Conservation (phyloP, 2,113 vertebrate species). For the Eleginops maclovinus region DNA sequence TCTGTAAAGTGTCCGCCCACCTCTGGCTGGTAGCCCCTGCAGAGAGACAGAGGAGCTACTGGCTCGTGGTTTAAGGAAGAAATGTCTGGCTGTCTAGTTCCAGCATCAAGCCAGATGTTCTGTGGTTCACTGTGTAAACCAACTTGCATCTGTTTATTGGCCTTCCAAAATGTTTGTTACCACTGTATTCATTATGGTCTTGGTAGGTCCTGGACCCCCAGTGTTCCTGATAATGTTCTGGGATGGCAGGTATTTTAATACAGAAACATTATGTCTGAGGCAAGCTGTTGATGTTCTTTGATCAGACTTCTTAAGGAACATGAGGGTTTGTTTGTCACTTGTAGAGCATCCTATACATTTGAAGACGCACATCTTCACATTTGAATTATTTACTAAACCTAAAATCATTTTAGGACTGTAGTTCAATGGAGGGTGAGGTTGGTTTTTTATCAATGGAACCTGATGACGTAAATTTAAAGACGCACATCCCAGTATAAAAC, state of each 20-base stretch:
- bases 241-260: conserved; percentile 33
- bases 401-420: not conserved
- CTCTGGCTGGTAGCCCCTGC: conserved; percentile 70
- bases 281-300: not conserved
- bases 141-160: conserved; percentile 87
- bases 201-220: conserved; percentile 64
- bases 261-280: not conserved
- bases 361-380: not conserved
- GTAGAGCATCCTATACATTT: not conserved
- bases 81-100: conserved; percentile 86
- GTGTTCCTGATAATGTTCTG: conserved; percentile 26
- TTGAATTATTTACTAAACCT: conserved; percentile 1
- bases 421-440: not conserved
- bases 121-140: conserved; percentile 87
- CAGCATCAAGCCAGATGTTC: conserved; percentile 86
- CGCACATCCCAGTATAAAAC: not conserved
- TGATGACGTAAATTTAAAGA: conserved; percentile 3
- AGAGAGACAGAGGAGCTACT: conserved; percentile 76
- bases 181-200: conserved; percentile 82
- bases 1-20: conserved; percentile 60
- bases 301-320: not conserved
- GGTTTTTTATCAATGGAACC: not conserved
- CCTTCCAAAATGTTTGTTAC: conserved; percentile 87
- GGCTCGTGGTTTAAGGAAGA: conserved; percentile 82
- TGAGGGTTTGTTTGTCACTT: conserved; percentile 1